Percentiles rank a stretch among this genome's conserved stretches.
Conservation (phyloP, 1,140 invertebrate species). For the Drosophila teissieri region DNA sequence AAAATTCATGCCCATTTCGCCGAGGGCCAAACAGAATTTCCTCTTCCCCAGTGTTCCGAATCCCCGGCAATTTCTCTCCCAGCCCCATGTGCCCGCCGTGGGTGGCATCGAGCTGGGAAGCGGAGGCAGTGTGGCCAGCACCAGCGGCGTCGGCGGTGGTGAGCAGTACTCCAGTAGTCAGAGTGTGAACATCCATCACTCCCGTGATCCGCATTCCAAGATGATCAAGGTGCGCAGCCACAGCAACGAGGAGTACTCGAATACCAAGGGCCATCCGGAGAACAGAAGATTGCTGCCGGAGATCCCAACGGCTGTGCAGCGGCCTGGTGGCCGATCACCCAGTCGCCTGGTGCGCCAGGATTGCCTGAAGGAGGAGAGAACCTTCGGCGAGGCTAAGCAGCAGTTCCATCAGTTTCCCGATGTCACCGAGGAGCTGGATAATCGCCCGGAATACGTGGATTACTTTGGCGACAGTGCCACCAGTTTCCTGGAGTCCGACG, state of each 20-base stretch:
- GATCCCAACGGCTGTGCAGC: constrained; percentile 67
- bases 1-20: constrained; percentile 84
- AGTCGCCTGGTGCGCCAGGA: constrained; percentile 82
- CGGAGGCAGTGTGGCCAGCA: constrained; percentile 60
- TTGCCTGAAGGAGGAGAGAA: constrained; percentile 81
- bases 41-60: constrained; percentile 82
- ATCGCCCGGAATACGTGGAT: constrained; percentile 72
- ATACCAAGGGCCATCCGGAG: constrained; percentile 68
- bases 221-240: constrained; percentile 85
- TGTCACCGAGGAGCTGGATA: constrained; percentile 75
- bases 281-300: constrained; percentile 76
- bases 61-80: constrained; percentile 79
- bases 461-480: constrained; percentile 78
- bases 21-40: constrained; percentile 82
- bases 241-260: constrained; percentile 84
- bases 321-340: constrained; percentile 67
- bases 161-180: constrained; percentile 84
- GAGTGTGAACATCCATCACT: constrained; percentile 82
- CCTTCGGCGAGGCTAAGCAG: constrained; percentile 83
- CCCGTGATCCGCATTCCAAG: constrained; percentile 75
- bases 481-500: constrained; percentile 80
- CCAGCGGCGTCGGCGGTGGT: constrained; percentile 47
- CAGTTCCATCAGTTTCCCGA: constrained; percentile 81
- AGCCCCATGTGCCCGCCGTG: constrained; percentile 80
- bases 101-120: constrained; percentile 62